Evolutionary conservation across 23 tunicate genomes (phyloP), one percentile per base, ranked within the genome.

Genomic region (Aplidium turbinatum): DNA sequence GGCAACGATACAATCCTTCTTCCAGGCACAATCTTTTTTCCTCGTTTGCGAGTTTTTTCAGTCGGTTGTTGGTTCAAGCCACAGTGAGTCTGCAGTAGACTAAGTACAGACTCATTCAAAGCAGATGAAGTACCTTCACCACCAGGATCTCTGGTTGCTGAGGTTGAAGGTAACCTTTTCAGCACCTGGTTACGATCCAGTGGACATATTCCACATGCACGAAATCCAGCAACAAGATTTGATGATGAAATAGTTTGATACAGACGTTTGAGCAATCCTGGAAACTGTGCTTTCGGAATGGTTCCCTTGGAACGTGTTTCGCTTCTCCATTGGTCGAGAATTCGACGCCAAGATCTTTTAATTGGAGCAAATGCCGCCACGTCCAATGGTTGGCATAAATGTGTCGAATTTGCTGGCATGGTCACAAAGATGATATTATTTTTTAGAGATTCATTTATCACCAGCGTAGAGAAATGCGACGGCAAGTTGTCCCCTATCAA

Each of bases 331-430:
- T 39, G 6, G 30, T 68, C 74, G 20, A 68, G 11, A 23, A 68
- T 39, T 25, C 29, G 16, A 5, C 55, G 29, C 74, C 74, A 68
- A 6, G 31, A n/a, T 68, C 55, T 32, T 24, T 68, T 68, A 4
- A 39, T 20, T 40, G 74, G 63, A 5, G 58, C 63, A 68, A 68
- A 68, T 9, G 21, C 74, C 6, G 74, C 74, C 5, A 68, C 74
- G 31, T 68, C 74, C 20, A 40, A 7, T 7, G 74, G 74, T 22
- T 68, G 74, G 31, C 54, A 45, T 19, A 68, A 45, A 22, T 68
- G 74, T 4, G 74, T 68, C 11, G 74, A 21, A 22, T 68, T 68
- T 39, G 74, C 30, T 39, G 55, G 55, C 74, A 68, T 40, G 11
- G 55, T 68, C 31, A 68, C 55, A 25, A 68, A 68, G 24, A 40